phyloP scores from a whole-genome alignment of 2,888 invertebrate genomes.

The Psococerastis gibbosa region DNA sequence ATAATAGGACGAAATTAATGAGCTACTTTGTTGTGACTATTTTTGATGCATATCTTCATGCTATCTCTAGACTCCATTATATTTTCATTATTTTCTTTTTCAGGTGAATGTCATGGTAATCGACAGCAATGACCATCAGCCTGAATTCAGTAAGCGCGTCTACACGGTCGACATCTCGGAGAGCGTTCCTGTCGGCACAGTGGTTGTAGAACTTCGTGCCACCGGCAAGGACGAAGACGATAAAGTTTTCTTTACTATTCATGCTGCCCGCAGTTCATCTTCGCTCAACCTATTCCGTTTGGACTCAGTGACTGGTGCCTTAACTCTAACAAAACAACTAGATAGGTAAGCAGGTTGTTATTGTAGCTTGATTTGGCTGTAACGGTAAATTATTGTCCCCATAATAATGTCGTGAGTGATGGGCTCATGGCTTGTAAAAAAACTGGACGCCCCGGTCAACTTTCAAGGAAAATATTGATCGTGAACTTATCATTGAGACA shows the following conservation, averaged over 20 bases:
- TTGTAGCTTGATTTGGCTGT: no score
- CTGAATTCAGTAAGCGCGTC: slow-evolving; percentile 49
- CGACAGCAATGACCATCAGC: slow-evolving; percentile 75
- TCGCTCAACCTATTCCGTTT: slow-evolving; percentile 61
- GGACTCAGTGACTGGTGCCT: slow-evolving; percentile 59
- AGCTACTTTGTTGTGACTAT: no score
- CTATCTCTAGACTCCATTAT: no score
- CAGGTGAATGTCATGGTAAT: slow-evolving; percentile 58
- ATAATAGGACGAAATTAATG: no score
- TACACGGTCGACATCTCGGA: slow-evolving; percentile 68
- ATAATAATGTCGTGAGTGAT: no score
- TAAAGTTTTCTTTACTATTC: slow-evolving; percentile 64
- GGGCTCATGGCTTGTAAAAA: no score
- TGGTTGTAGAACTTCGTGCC: slow-evolving; percentile 46
- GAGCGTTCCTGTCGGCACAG: slow-evolving; percentile 49
- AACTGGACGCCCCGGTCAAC: no score
- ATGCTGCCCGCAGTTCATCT: slow-evolving; percentile 52
- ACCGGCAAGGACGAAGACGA: slow-evolving; percentile 44
- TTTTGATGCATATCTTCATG: no score
- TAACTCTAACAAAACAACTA: slow-evolving; percentile 50
- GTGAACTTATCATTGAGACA: no score
- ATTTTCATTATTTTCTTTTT: no score
- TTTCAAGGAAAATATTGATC: slow-evolving; percentile 8
- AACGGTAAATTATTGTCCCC: no score
- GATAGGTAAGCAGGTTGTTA: slow-evolving; percentile 53